Conservation (phyloP, 1,140 invertebrate species). For the Adelges cooleyi region DNA sequence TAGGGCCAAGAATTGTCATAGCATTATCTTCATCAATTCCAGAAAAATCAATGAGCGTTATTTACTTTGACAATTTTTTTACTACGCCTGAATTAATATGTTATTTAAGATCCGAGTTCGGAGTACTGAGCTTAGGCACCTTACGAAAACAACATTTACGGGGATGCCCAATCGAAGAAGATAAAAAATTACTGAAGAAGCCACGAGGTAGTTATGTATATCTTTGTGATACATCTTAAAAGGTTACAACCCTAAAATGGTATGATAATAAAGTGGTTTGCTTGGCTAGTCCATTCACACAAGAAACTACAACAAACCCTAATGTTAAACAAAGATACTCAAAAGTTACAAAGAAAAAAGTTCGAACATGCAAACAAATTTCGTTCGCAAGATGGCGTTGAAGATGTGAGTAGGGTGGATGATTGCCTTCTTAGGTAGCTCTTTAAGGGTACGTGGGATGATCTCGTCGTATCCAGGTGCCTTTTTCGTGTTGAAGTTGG, state of each 20-base stretch:
- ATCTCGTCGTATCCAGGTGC: too few relatives aligned
- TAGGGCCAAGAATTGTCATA: slow-evolving; percentile 10
- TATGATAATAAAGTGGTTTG: slow-evolving; percentile 40
- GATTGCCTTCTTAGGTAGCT: too few relatives aligned
- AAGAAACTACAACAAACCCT: slow-evolving; percentile 33
- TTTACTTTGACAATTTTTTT: slow-evolving; percentile 27
- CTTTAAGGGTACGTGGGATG: too few relatives aligned
- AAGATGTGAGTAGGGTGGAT: too few relatives aligned
- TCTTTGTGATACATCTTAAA: slow-evolving; percentile 29
- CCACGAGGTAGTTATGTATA: slow-evolving; percentile 35
- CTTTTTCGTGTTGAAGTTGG: too few relatives aligned
- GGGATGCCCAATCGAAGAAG: not conserved
- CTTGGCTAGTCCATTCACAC: slow-evolving; percentile 34
- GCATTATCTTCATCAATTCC: slow-evolving; percentile 1
- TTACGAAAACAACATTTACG: not conserved
- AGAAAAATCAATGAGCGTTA: not conserved
- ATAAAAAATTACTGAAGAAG: slow-evolving; percentile 33
- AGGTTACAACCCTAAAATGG: slow-evolving; percentile 38
- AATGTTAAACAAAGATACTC: slow-evolving; percentile 35
- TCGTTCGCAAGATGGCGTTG: too few relatives aligned
- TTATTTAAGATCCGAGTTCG: slow-evolving; percentile 19
- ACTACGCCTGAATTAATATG: slow-evolving; percentile 4
- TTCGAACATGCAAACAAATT: too few relatives aligned
- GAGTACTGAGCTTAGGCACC: slow-evolving; percentile 13
- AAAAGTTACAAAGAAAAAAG: slow-evolving; percentile 34